Evolutionary conservation across 2,797 vertebrate genomes (phyloP).

Genomic region (Tarsius wallacei): DNA sequence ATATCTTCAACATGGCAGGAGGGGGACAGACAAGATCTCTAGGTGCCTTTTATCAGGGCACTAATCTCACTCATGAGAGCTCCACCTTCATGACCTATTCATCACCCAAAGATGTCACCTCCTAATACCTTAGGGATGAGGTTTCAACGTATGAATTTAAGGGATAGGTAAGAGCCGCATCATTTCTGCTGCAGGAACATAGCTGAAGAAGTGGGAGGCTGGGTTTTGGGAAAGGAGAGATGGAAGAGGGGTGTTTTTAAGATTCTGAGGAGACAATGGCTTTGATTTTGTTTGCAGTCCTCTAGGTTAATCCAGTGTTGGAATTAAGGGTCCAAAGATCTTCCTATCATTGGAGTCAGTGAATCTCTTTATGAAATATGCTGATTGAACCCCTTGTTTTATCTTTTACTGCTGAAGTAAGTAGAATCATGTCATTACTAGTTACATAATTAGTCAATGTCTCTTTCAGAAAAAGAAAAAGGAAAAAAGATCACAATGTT

Average conservation of each 20-base stretch:
- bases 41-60: not conserved
- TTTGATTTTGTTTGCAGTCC: conserved; percentile 32
- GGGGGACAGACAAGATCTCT: too few relatives aligned
- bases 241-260: not conserved
- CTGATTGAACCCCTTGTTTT: not conserved
- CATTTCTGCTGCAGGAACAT: not conserved
- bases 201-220: not conserved
- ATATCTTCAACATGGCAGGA: not conserved
- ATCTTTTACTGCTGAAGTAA: conserved; percentile 37
- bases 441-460: conserved; percentile 49
- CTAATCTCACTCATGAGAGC: too few relatives aligned
- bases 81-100: not conserved
- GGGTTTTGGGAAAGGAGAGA: not conserved
- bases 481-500: not conserved
- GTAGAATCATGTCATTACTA: conserved; percentile 48
- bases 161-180: not conserved
- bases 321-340: conserved; percentile 14
- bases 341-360: conserved; percentile 46
- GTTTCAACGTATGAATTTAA: not conserved
- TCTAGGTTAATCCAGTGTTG: conserved; percentile 2
- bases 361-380: conserved; percentile 59
- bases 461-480: conserved; percentile 52
- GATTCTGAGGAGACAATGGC: not conserved
- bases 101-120: not conserved
- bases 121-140: not conserved